Evolutionary conservation across 1,140 invertebrate genomes (phyloP).

Genomic region (Holcopasites calliopsidis): DNA sequence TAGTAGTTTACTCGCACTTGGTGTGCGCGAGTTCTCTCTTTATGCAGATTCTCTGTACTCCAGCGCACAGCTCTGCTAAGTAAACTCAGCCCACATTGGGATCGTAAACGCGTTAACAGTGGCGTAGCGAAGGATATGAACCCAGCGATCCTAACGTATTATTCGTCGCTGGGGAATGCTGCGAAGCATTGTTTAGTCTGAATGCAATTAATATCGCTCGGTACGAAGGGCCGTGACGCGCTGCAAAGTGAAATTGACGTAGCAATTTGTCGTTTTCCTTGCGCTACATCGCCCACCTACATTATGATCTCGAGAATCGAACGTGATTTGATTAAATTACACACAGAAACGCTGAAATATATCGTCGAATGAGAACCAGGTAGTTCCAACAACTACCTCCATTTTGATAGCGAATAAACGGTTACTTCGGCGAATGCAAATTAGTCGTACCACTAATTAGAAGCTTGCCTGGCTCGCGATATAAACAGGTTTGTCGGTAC

Average conservation of each 20-base stretch:
- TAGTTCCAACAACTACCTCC: background rate
- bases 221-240: background rate
- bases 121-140: constrained; percentile 46
- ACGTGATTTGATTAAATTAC: no score
- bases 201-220: background rate
- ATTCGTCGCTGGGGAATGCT: background rate
- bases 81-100: constrained; percentile 58
- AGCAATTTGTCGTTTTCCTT: no score
- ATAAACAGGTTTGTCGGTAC: constrained; percentile 29
- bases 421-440: constrained; percentile 26
- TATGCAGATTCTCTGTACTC: constrained; percentile 10
- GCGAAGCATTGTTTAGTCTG: background rate
- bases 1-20: constrained; percentile 37
- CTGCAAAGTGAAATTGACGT: background rate
- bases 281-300: no score
- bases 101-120: constrained; percentile 60
- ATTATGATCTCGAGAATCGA: no score
- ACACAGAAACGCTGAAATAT: no score
- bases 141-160: background rate
- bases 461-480: background rate
- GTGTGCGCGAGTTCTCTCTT: background rate
- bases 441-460: constrained; percentile 31
- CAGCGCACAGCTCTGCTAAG: constrained; percentile 48
- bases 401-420: background rate
- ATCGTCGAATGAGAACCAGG: no score